Conservation (phyloP, 2,797 vertebrate species). For the Peromyscus melanophrys region DNA sequence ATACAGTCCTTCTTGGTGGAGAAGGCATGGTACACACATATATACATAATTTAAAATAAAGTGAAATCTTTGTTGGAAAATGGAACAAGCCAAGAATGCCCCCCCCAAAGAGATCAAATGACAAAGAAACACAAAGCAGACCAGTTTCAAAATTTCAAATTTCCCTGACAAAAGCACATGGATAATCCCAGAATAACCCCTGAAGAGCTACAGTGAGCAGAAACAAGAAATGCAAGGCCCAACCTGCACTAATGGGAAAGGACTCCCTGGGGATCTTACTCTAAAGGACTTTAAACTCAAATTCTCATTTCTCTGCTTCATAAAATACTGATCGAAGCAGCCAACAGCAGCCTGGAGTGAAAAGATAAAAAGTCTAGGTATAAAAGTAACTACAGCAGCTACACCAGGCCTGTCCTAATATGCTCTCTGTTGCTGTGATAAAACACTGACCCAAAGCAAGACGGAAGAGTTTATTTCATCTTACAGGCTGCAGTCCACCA, state of each 20-base stretch:
- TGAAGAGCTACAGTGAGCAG: background rate
- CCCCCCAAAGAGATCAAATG: background rate
- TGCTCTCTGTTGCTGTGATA: background rate
- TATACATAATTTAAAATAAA: background rate
- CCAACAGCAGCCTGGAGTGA: background rate
- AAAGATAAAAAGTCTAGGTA: background rate
- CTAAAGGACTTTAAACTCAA: background rate
- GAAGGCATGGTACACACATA: background rate
- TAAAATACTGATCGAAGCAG: background rate
- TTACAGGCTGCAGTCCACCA: background rate
- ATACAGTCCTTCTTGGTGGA: background rate
- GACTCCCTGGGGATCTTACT: background rate
- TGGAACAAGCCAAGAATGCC: background rate
- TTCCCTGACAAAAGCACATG: background rate
- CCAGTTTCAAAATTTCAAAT: background rate
- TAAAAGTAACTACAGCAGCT: background rate
- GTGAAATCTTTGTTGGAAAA: background rate
- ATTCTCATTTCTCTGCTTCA: background rate
- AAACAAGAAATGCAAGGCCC: background rate
- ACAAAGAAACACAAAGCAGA: background rate
- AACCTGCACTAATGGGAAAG: background rate
- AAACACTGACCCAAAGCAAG: background rate
- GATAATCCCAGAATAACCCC: too few relatives aligned
- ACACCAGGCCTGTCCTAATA: background rate
- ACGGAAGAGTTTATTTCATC: background rate